A percentile compares a stretch with the other conserved stretches of the same genome.
Evolutionary conservation across 2,888 invertebrate genomes (phyloP).

Genomic region (Zaprionus lineosus): DNA sequence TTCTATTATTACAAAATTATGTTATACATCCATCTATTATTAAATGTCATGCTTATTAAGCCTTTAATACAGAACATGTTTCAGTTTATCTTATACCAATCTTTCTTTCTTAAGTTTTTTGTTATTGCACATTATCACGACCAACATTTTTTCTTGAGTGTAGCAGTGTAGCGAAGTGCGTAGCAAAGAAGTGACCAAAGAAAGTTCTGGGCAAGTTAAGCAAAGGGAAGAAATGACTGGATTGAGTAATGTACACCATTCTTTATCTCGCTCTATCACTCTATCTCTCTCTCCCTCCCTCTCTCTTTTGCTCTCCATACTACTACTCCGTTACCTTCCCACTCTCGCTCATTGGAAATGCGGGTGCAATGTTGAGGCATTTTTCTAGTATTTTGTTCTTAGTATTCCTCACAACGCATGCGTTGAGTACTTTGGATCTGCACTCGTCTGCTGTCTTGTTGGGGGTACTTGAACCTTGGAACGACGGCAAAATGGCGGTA

Average conservation of each 20-base stretch:
- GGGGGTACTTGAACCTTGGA: constrained; percentile 73
- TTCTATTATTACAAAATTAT: neutral
- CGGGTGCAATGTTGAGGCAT: constrained; percentile 54
- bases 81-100: no score
- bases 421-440: constrained; percentile 45
- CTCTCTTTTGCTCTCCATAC: neutral
- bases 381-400: constrained; percentile 46
- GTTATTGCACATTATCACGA: no score
- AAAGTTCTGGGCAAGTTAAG: constrained; percentile 46
- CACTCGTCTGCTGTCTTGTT: constrained; percentile 25
- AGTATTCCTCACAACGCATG: constrained; percentile 57
- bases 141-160: constrained; percentile 29
- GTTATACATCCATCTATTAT: no score
- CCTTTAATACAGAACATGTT: no score
- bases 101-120: no score
- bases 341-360: constrained; percentile 4
- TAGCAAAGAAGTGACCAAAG: constrained; percentile 57
- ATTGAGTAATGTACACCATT: constrained; percentile 38
- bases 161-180: no score
- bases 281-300: neutral
- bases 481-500: constrained; percentile 62
- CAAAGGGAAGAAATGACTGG: constrained; percentile 46
- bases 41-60: no score
- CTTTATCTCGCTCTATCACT: neutral
- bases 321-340: neutral